Base-by-base conservation (phyloP, 2,113 vertebrate species). In the Panurus biarmicus region DNA sequence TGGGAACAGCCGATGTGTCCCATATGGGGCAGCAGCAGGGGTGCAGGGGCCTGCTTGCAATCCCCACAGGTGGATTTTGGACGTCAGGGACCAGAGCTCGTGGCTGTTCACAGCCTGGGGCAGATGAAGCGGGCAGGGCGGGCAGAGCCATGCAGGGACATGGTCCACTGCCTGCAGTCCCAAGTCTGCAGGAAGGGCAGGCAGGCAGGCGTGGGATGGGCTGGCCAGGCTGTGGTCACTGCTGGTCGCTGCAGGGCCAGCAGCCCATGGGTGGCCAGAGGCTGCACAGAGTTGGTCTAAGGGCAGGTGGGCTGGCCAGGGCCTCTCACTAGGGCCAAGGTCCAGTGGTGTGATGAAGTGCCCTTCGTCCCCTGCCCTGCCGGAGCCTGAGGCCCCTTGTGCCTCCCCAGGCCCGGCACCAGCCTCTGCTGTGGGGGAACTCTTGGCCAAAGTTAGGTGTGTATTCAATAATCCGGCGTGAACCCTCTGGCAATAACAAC, bases 81-180 rank as follows among this genome's bases (percentile, higher is more conserved):
- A 51, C 0, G 0, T 19, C 42, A 26, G 21, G 29, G 35, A 38
- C 6, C n/a, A 38, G 56, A 81, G 44, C 65, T 31, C 3, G 3
- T 2, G 10, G 25, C 54, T 65, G 50, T 40, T 7, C 4, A 13
- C 54, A 91, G 45, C 21, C 19, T 7, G 3, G 18, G 26, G 28
- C 84, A 75, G 45, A 42, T 9, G 25, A 53, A 57, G 25, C 0
- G 3, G 42, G 58, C 69, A 57, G 57, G 51, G 29, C 56, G 22
- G 14, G 31, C 29, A 78, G 31, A 62, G 75, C 33, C 28, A 8
- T 1, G 19, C 12, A 23, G 28, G 40, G 70, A 74, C 48, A 25
- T 0, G 0, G 31, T 57, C 24, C 0, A 1, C 53, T 54, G 53
- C 62, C 66, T 33, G 31, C 16, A 0, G 7, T 23, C 12, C 25